These are phyloP conservation scores for Orthosia cruda DNA, from an alignment of 2,888 invertebrate species.

Conservation along the genomic window DNA sequence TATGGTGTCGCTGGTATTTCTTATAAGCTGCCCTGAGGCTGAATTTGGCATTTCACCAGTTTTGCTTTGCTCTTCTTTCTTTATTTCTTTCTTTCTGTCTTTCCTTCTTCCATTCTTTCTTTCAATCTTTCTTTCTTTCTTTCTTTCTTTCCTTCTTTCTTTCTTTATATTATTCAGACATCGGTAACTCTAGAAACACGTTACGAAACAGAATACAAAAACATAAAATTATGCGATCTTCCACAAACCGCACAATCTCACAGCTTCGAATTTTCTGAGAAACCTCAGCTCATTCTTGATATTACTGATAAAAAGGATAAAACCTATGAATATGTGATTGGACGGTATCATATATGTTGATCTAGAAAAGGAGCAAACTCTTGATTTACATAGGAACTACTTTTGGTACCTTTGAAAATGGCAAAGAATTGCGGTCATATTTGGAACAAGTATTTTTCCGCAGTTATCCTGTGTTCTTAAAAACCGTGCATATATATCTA, in stretches of 20 bases:
- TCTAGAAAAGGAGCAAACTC: neutral
- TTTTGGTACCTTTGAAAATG: neutral
- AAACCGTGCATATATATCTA: too few relatives aligned
- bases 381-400: constrained; percentile 8
- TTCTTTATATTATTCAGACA: too few relatives aligned
- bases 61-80: too few relatives aligned
- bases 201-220: neutral
- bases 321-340: constrained; percentile 37
- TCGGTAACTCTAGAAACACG: neutral
- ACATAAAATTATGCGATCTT: neutral
- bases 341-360: constrained; percentile 15
- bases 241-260: constrained; percentile 14
- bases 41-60: too few relatives aligned
- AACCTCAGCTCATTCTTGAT: neutral
- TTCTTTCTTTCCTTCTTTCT: too few relatives aligned
- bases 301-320: constrained; percentile 25
- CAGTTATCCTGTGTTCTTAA: too few relatives aligned
- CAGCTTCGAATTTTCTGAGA: constrained; percentile 10
- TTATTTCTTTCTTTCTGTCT: too few relatives aligned
- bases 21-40: too few relatives aligned
- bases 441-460: neutral
- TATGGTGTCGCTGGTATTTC: neutral
- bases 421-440: neutral
- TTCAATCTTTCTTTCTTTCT: too few relatives aligned
- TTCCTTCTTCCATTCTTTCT: too few relatives aligned